Percentiles rank a stretch among this genome's conserved stretches.
phyloP scores from a whole-genome alignment of 2,113 vertebrate species.

The Indicator maculatus region DNA sequence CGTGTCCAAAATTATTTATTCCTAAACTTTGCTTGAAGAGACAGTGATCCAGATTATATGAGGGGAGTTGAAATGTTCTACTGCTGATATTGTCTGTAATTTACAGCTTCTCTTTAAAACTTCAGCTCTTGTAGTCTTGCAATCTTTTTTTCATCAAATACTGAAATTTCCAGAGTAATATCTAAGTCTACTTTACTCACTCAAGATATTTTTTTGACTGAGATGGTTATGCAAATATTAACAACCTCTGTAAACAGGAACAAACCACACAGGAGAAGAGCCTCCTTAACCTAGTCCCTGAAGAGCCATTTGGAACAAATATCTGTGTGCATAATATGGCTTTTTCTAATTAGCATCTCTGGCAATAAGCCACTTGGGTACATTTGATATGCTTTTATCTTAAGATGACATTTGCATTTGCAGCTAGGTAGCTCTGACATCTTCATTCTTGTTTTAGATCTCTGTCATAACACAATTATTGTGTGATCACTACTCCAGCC shows the following conservation, averaged over 20 bases:
- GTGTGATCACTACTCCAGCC: not conserved
- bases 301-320: constrained; percentile 51
- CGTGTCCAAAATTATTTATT: not conserved
- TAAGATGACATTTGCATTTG: constrained; percentile 54
- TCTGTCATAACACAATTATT: constrained; percentile 5
- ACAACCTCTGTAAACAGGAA: constrained; percentile 63
- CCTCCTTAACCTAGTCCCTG: constrained; percentile 35
- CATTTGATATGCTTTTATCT: constrained; percentile 60
- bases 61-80: not conserved
- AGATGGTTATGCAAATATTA: constrained; percentile 44
- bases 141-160: not conserved
- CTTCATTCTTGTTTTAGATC: constrained; percentile 40
- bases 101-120: not conserved
- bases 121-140: not conserved
- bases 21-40: not conserved
- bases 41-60: not conserved
- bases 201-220: not conserved
- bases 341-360: constrained; percentile 64
- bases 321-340: constrained; percentile 9
- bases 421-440: constrained; percentile 43
- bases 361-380: constrained; percentile 51
- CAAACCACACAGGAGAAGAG: constrained; percentile 28
- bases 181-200: not conserved
- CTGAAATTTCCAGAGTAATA: not conserved
- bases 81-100: not conserved